Conservation (phyloP, 2,797 vertebrate genomes). For the Antennarius maculatus region DNA sequence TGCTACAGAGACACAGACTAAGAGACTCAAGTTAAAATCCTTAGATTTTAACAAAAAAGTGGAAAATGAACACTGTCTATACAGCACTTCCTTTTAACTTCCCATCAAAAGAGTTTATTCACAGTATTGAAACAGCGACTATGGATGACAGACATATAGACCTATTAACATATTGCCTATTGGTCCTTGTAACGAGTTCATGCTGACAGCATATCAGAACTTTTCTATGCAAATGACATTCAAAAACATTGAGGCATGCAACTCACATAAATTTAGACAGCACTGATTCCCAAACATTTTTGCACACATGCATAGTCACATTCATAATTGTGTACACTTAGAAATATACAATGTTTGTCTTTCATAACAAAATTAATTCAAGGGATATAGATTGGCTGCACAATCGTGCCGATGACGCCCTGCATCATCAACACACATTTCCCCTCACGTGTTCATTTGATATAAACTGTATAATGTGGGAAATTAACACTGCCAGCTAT, state of each 20-base stretch:
- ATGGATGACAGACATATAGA: conserved; percentile 19
- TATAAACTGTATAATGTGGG: not conserved
- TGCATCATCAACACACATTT: conserved; percentile 5
- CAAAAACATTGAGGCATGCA: conserved; percentile 33
- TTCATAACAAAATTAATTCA: conserved; percentile 72
- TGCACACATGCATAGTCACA: conserved; percentile 36
- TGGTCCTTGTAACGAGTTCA: conserved; percentile 18
- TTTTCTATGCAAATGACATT: conserved; percentile 70
- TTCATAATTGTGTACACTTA: conserved; percentile 4
- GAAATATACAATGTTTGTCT: conserved; percentile 5
- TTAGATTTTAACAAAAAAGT: conserved; percentile 18
- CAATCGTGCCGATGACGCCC: conserved; percentile 60
- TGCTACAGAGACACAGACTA: conserved; percentile 53
- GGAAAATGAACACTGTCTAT: not conserved
- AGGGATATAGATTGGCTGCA: conserved; percentile 38
- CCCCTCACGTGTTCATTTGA: conserved; percentile 1
- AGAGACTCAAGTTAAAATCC: conserved; percentile 35
- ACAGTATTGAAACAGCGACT: conserved; percentile 30
- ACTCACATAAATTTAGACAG: conserved; percentile 3
- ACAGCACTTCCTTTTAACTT: conserved; percentile 55
- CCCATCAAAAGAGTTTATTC: conserved; percentile 49
- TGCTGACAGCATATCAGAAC: conserved; percentile 68
- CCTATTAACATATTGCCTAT: not conserved
- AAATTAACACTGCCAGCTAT: conserved; percentile 2
- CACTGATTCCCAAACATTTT: conserved; percentile 1